phyloP scores from a whole-genome alignment of 2,113 vertebrate species.

The Mesoclemmys tuberculata region DNA sequence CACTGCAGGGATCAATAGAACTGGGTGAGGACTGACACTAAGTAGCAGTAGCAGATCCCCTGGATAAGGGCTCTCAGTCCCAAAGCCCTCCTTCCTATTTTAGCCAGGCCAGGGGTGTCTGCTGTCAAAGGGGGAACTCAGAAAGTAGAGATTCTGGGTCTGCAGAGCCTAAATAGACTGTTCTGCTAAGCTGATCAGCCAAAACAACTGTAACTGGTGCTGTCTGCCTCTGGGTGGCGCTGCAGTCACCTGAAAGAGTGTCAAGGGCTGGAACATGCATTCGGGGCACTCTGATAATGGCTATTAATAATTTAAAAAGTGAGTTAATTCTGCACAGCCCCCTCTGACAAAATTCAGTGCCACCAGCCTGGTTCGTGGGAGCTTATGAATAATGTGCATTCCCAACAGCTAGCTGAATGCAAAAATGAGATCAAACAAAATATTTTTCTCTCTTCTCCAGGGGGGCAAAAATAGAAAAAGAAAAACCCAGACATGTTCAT shows the following conservation, averaged over 20 bases:
- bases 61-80: background rate
- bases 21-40: fast-evolving
- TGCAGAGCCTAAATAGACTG: background rate
- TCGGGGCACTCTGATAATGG: background rate
- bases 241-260: background rate
- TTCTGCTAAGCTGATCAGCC: background rate
- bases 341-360: background rate
- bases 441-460: background rate
- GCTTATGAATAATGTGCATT: background rate
- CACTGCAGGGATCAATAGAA: fast-evolving
- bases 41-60: background rate
- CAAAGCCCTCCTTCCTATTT: background rate
- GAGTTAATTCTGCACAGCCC: constrained; percentile 39
- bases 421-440: background rate
- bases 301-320: constrained; percentile 27
- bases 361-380: constrained; percentile 13
- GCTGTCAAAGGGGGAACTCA: background rate
- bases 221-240: constrained; percentile 43
- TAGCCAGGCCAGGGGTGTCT: background rate
- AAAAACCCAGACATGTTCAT: constrained; percentile 35
- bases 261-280: fast-evolving
- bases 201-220: constrained; percentile 20
- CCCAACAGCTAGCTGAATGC: background rate
- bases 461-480: background rate
- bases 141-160: background rate